Base-by-base conservation (phyloP, 2,888 invertebrate species). In the Brenthis hecate region DNA sequence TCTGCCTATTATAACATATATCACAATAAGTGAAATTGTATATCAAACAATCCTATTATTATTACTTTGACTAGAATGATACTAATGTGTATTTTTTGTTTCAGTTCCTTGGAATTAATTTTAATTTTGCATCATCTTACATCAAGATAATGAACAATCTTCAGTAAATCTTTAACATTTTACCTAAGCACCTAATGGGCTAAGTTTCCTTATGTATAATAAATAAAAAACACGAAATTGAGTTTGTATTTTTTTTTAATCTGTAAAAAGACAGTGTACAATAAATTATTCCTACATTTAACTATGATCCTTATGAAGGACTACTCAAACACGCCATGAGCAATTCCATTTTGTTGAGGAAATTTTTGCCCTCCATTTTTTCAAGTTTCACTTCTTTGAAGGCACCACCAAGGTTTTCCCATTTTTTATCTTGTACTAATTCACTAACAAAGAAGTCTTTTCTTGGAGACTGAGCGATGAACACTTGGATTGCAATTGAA, bases 361-460 rank as follows among this genome's bases (percentile, higher is more conserved):
- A 98, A 90, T 98, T 99, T 82, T 97, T 97, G 63, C 99, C 99
- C 85, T 99, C 98, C 95, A 99, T 97, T 88, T 97, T 98, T 74
- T 98, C 98, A 85, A 98, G 94, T 77, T 97, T 95, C 50, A 95
- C 96, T 92, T 98, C 97, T 83, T 97, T 96, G 87, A 98, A 98
- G 61, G 97, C 96, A 32, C 98, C 98, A n/a, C 98, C 97, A 1
- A 98, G 93, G 86, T 98, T 97, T 82, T 98, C 97, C 98, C 98
- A 99, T 84, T 98, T 97, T 76, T 97, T 95, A 81, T 98, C 97
- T 72, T 97, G 96, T 3, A 98, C 97, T 69, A 98, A 89, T 74
- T 97, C 96, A 78, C 97, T 97, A 6, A 97, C 96, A 80, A 97
- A 97, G 82, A 97, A 97, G 82, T 98, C 97, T 81, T 96, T 96